These are phyloP conservation scores for Stictocephala bisonia DNA, from an alignment of 2,888 invertebrate species.

Conservation along the genomic window DNA sequence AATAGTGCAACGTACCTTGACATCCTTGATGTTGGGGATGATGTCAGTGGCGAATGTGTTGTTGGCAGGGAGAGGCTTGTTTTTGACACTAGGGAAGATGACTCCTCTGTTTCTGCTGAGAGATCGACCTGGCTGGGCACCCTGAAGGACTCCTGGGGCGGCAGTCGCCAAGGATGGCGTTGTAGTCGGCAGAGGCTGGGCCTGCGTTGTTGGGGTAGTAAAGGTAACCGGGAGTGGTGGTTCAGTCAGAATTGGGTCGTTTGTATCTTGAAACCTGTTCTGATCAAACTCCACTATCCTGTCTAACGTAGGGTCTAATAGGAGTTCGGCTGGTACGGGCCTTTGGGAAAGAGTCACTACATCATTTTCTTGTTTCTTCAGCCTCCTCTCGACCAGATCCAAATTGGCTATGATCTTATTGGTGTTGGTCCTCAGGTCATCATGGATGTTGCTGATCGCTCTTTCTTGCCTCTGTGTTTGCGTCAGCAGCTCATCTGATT, in stretches of 20 bases:
- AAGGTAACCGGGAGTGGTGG: constrained; percentile 56
- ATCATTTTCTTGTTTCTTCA: constrained; percentile 88
- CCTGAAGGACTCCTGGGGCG: constrained; percentile 11
- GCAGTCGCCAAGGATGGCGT: constrained; percentile 39
- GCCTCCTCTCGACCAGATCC: constrained; percentile 84
- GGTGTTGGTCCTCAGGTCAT: constrained; percentile 82
- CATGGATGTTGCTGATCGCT: constrained; percentile 87
- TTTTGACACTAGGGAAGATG: constrained; percentile 92
- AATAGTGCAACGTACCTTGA: constrained; percentile 82
- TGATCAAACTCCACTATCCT: constrained; percentile 80
- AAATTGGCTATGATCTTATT: constrained; percentile 89
- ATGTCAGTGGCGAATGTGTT: constrained; percentile 84
- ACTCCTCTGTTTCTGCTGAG: constrained; percentile 79
- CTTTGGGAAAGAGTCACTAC: constrained; percentile 81
- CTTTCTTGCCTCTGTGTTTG: constrained; percentile 89
- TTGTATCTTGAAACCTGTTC: constrained; percentile 37
- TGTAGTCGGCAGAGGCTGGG: constrained; percentile 41
- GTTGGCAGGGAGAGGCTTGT: constrained; percentile 87
- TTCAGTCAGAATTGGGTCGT: constrained; percentile 51
- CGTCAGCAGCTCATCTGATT: constrained; percentile 85
- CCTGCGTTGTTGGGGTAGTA: constrained; percentile 58
- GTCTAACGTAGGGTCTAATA: constrained; percentile 82
- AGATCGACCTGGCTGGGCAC: constrained; percentile 21
- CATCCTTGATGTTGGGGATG: constrained; percentile 78
- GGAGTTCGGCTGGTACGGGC: constrained; percentile 78